phyloP scores from a whole-genome alignment of 2,888 invertebrate species.

The Cheilosia soror region DNA sequence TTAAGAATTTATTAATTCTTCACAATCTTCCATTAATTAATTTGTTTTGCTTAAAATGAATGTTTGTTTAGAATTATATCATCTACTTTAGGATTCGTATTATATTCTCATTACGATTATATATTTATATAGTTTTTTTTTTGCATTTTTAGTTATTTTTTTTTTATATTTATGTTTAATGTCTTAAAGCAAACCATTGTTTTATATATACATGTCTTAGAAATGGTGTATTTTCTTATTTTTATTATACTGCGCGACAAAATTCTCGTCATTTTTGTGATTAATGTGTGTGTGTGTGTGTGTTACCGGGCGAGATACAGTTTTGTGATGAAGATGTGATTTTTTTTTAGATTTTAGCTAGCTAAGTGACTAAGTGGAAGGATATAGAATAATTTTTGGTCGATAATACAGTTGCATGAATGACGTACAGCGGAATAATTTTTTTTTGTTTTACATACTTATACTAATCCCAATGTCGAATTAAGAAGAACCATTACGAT shows the following conservation, averaged over 20 bases:
- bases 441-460: neutral
- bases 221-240: conserved; percentile 45
- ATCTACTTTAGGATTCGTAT: conserved; percentile 65
- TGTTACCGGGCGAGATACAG: conserved; percentile 18
- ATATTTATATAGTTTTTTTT: conserved; percentile 40
- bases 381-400: neutral
- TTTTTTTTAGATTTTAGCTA: neutral
- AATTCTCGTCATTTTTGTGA: conserved; percentile 5
- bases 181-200: conserved; percentile 67
- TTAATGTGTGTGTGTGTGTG: neutral
- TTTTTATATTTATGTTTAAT: conserved; percentile 14
- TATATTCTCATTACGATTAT: conserved; percentile 36
- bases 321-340: conserved; percentile 39
- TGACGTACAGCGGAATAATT: neutral
- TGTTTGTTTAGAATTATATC: conserved; percentile 27
- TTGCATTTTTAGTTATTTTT: conserved; percentile 23
- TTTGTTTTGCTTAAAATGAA: conserved; percentile 61
- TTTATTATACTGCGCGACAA: conserved; percentile 3
- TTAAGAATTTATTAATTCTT: conserved; percentile 61
- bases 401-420: neutral
- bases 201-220: conserved; percentile 62
- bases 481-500: neutral
- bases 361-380: neutral
- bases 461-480: neutral
- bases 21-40: conserved; percentile 58